Evolutionary conservation across 2,888 invertebrate genomes (phyloP), one percentile per base, ranked within the genome.

Genomic region (Acanthopleura granulata): DNA sequence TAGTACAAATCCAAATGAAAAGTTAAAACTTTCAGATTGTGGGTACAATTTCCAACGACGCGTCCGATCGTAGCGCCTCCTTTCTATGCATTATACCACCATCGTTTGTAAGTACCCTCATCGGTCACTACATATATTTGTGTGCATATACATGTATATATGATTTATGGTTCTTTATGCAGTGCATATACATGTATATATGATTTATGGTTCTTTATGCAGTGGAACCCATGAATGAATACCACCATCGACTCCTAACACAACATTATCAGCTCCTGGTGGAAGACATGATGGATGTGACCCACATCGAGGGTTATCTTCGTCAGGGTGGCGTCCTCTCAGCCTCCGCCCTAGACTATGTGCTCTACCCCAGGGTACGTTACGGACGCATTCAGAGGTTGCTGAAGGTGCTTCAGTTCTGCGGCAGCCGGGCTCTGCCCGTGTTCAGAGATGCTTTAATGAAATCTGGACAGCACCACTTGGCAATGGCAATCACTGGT

Each of bases 371-470:
- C n/a, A 18, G 57, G n/a, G 3, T 12, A 18, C 18, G 57, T n/a
- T 57, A 57, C 22, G 57, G 57, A 9, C 57, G 57, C 1, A 57
- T 57, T 12, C 18, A 22, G 12, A 57, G 57, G 57, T 22, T 57
- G 57, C 57, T 57, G n/a, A 57, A 57, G 57, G 57, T 57, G n/a
- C 22, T 57, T 18, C 57, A 18, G 22, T 57, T 57, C 57, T 57
- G 57, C 57, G 57, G 57, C 12, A 22, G n/a, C 57, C 57, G 57
- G 22, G 57, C 57, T 6, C 57, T 57, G 18, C 57, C 57, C 1
- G 57, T 57, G n/a, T 57, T 57, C 22, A 18, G 57, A 57, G 22
- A 57, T 12, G 57, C 57, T 22, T 12, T 57, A 6, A 57, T 57
- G n/a, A 57, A 57, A 18, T n/a, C 57, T 57, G 22, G 57, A 57